Percentiles rank a stretch among this genome's conserved stretches.
phyloP scores from a whole-genome alignment of 1,140 invertebrate species.

The Drosophila bocqueti region DNA sequence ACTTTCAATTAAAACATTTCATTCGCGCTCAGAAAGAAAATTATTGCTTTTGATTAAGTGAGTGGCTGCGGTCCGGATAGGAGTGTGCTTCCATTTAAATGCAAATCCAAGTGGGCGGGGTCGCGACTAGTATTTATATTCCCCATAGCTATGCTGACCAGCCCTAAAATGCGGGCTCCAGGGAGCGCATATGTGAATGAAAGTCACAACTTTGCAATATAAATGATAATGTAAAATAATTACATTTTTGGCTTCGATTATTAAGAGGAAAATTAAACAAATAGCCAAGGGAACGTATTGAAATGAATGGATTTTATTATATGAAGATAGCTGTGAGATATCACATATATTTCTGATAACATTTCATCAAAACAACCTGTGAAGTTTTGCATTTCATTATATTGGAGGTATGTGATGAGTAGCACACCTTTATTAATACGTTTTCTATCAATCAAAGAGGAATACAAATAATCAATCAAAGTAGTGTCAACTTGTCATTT shows the following conservation, averaged over 20 bases:
- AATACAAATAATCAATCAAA: not conserved
- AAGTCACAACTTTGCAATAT: conserved; percentile 7
- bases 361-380: conserved; percentile 1
- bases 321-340: not conserved
- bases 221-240: conserved; percentile 6
- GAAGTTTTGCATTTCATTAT: not conserved
- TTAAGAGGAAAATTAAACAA: conserved; percentile 14
- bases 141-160: conserved; percentile 20
- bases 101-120: conserved; percentile 42
- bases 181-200: not conserved
- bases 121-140: conserved; percentile 16
- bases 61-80: conserved; percentile 25
- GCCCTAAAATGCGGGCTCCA: conserved; percentile 28
- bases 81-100: conserved; percentile 46
- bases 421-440: not conserved
- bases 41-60: conserved; percentile 76
- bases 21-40: conserved; percentile 57
- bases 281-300: not conserved
- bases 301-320: not conserved
- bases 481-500: not conserved
- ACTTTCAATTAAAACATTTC: conserved; percentile 82
- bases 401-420: not conserved
- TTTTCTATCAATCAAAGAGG: not conserved
- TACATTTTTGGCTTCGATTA: conserved; percentile 2
- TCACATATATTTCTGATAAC: not conserved